These are phyloP conservation scores for Anthopleura xanthogrammica DNA, from an alignment of 92 coral and sea anemone genomes.

Conservation along the genomic window DNA sequence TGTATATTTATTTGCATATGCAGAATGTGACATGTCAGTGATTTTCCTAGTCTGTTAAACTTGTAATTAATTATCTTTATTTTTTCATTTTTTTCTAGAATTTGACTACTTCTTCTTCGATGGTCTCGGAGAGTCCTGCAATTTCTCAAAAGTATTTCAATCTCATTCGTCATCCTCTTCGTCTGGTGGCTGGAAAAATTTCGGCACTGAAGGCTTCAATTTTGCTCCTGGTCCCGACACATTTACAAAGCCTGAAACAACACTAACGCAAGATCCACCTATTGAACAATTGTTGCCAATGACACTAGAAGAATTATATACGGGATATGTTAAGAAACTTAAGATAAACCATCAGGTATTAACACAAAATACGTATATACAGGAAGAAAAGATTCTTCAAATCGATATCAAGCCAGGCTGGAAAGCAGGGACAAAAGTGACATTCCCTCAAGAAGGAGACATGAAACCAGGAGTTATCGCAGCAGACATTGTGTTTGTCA, in stretches of 20 bases:
- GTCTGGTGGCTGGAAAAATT: conserved; percentile 60
- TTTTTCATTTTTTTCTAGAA: conserved; percentile 30
- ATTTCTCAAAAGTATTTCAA: conserved; percentile 46
- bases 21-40: background rate
- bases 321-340: conserved; percentile 72
- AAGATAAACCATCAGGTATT: conserved; percentile 71
- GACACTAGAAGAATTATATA: conserved; percentile 78
- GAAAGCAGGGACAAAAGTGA: conserved; percentile 95
- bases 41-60: background rate
- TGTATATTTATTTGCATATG: too few species aligned
- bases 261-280: conserved; percentile 68
- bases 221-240: conserved; percentile 61
- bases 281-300: conserved; percentile 74
- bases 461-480: conserved; percentile 73
- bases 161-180: conserved; percentile 28
- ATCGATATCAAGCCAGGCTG: conserved; percentile 88
- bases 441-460: conserved; percentile 74
- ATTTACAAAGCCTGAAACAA: conserved; percentile 47
- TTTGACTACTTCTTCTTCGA: conserved; percentile 58
- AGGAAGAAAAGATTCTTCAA: conserved; percentile 82
- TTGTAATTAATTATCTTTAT: background rate
- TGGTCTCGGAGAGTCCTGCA: conserved; percentile 33
- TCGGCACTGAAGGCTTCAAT: conserved; percentile 56
- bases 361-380: conserved; percentile 30
- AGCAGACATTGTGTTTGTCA: conserved; percentile 81